These are phyloP conservation scores for Pammene fasciana DNA, from an alignment of 2,888 invertebrate species.

Conservation along the genomic window DNA sequence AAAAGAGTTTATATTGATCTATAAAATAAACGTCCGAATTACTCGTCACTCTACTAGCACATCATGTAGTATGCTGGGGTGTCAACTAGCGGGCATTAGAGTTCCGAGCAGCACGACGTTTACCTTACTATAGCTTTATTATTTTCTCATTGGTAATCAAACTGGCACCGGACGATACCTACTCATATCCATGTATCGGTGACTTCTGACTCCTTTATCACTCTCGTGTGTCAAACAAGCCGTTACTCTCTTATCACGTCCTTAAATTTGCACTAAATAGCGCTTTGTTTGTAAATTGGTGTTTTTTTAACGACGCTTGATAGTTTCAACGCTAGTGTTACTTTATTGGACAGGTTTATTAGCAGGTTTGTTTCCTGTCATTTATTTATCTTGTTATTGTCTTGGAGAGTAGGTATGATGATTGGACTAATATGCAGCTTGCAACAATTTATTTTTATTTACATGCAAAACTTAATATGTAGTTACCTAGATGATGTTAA, in stretches of 20 bases:
- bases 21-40: too few species aligned
- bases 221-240: slow-evolving; percentile 26
- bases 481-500: too few species aligned
- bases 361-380: slow-evolving; percentile 14
- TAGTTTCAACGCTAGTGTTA: slow-evolving; percentile 9
- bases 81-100: too few species aligned
- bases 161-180: slow-evolving; percentile 26
- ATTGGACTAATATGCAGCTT: neutral
- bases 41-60: too few species aligned
- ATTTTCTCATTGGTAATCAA: neutral
- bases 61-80: too few species aligned
- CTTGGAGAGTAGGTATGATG: neutral
- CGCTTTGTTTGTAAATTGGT: slow-evolving; percentile 21
- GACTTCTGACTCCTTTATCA: slow-evolving; percentile 24
- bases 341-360: slow-evolving; percentile 19
- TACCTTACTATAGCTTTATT: too few species aligned
- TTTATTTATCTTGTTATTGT: slow-evolving; percentile 4
- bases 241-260: slow-evolving; percentile 25
- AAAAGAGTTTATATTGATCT: too few species aligned
- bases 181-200: slow-evolving; percentile 8
- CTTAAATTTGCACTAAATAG: slow-evolving; percentile 31
- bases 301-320: slow-evolving; percentile 23
- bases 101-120: too few species aligned
- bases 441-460: too few species aligned
- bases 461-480: too few species aligned